A percentile compares a stretch with the other conserved stretches of the same genome.
Conservation (phyloP, 2,888 invertebrate species). For the Apodemia zela region DNA sequence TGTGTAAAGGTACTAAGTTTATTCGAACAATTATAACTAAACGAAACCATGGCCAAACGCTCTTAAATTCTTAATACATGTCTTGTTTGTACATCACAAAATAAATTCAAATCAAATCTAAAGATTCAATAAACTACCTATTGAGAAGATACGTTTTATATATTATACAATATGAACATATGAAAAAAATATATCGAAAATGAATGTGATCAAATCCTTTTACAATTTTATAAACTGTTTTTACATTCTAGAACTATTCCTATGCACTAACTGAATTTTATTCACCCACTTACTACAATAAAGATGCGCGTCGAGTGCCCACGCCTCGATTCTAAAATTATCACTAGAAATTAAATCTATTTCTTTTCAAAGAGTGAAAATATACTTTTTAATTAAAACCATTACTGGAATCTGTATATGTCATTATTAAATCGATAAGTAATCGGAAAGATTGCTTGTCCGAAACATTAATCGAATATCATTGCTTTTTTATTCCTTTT, state of each 20-base stretch:
- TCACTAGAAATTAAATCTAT: conserved; percentile 1
- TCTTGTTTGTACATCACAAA: background rate
- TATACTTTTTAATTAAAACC: background rate
- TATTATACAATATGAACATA: too few relatives aligned
- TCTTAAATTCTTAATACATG: too few relatives aligned
- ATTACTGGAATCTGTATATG: background rate
- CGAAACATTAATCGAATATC: conserved; percentile 1
- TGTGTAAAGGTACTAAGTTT: too few relatives aligned
- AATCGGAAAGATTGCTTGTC: conserved; percentile 13
- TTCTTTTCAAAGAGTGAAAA: background rate
- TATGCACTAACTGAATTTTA: conserved; percentile 12
- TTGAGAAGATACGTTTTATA: too few relatives aligned
- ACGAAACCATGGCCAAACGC: background rate
- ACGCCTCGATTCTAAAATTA: conserved; percentile 14
- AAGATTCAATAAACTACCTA: background rate
- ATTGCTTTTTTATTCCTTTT: background rate
- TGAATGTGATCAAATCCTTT: background rate
- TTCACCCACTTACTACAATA: conserved; percentile 16
- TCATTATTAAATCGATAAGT: conserved; percentile 15
- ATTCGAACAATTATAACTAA: background rate
- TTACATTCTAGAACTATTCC: conserved; percentile 12
- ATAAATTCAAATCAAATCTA: background rate
- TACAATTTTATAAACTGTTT: background rate
- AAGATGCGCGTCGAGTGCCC: conserved; percentile 7
- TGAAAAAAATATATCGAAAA: background rate